These are phyloP conservation scores for Nemurella pictetii DNA, from an alignment of 2,888 invertebrate species.

Conservation along the genomic window DNA sequence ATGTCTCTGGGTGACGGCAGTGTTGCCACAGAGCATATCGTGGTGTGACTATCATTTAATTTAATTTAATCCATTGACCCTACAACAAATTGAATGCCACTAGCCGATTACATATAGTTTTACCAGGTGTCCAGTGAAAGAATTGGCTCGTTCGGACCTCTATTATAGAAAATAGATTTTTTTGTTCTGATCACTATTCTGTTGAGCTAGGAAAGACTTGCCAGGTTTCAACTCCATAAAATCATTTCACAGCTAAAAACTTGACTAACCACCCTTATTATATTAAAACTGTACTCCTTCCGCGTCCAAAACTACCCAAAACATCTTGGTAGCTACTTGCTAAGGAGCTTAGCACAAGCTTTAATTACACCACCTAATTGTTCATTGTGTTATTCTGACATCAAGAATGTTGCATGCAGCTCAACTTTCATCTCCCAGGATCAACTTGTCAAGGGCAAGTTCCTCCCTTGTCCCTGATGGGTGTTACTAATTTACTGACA, in stretches of 20 bases:
- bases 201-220: too few species aligned
- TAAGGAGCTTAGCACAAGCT: neutral
- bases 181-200: slow-evolving; percentile 13
- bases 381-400: neutral
- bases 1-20: slow-evolving; percentile 32
- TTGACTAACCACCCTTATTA: neutral
- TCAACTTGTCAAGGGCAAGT: neutral
- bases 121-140: slow-evolving; percentile 35
- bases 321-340: neutral
- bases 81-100: neutral
- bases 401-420: neutral
- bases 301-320: too few species aligned
- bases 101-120: slow-evolving; percentile 31
- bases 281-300: neutral
- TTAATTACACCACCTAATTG: neutral
- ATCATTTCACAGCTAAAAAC: too few species aligned
- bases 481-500: too few species aligned
- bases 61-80: neutral
- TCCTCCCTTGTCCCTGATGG: neutral
- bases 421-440: neutral
- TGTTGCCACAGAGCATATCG: slow-evolving; percentile 27
- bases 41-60: slow-evolving; percentile 35
- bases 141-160: neutral
- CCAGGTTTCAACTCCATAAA: too few species aligned
- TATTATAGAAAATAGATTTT: slow-evolving; percentile 1